Conservation (phyloP, 2,113 vertebrate genomes). For the Alouatta palliata region DNA sequence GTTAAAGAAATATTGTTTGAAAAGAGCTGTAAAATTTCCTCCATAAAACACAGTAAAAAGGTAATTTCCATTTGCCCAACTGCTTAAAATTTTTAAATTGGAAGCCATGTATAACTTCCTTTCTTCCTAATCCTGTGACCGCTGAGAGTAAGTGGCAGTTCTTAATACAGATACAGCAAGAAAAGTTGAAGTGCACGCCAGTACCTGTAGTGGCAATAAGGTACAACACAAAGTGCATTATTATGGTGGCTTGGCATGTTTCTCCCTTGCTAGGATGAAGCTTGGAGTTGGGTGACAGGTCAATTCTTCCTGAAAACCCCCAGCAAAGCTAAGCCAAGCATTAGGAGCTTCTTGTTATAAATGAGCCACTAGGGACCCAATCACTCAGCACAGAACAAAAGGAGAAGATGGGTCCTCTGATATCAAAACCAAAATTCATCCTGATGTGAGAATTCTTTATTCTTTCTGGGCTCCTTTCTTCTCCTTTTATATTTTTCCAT, state of each 20-base stretch:
- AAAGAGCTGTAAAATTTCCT: background rate
- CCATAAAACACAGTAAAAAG: background rate
- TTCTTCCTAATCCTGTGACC: background rate
- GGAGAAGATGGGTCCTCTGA: background rate
- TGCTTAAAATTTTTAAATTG: background rate
- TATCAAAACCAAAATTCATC: conserved; percentile 22
- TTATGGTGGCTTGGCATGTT: background rate
- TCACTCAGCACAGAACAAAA: background rate
- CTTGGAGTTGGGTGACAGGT: background rate
- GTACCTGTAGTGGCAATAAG: too few species aligned
- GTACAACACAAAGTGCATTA: accelerated
- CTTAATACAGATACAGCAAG: background rate
- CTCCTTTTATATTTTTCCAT: background rate
- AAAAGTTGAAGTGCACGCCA: background rate
- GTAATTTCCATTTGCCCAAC: background rate
- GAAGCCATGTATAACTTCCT: background rate
- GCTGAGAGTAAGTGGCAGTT: background rate
- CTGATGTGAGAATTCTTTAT: background rate
- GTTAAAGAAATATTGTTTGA: background rate
- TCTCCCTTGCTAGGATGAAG: background rate
- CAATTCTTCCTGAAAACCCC: background rate
- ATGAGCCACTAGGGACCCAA: accelerated
- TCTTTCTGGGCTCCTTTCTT: background rate
- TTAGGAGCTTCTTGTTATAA: background rate
- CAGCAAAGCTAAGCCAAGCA: background rate